phyloP scores from a whole-genome alignment of 2,888 invertebrate genomes.

The Carterocephalus palaemon region DNA sequence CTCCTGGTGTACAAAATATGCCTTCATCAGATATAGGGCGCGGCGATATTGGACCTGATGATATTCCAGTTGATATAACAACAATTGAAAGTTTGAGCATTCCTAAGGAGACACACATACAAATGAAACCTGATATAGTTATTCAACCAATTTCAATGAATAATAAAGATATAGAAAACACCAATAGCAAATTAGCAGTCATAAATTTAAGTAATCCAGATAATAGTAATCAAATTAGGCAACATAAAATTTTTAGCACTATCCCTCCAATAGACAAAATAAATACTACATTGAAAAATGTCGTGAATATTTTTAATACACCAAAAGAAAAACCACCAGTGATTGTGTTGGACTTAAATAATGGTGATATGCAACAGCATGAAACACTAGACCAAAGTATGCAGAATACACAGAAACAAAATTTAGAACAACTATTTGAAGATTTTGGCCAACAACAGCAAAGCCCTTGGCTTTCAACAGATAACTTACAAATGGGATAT shows the following conservation, averaged over 20 bases:
- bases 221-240: conserved; percentile 9
- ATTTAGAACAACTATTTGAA: conserved; percentile 31
- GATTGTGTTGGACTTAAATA: background rate
- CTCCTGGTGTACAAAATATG: background rate
- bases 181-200: background rate
- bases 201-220: background rate
- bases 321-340: background rate
- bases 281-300: background rate
- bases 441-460: conserved; percentile 33
- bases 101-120: conserved; percentile 24
- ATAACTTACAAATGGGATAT: conserved; percentile 27
- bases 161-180: conserved; percentile 1
- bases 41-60: conserved; percentile 49
- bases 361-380: background rate
- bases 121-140: conserved; percentile 1
- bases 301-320: background rate
- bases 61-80: conserved; percentile 24
- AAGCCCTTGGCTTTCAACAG: conserved; percentile 29
- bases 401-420: conserved; percentile 30
- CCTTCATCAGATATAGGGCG: conserved; percentile 39
- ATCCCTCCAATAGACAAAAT: background rate
- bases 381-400: conserved; percentile 19
- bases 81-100: conserved; percentile 39
- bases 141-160: conserved; percentile 1
- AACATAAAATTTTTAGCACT: conserved; percentile 6